phyloP scores from a whole-genome alignment of 1,140 invertebrate genomes.

The Meloidogyne floridensis region DNA sequence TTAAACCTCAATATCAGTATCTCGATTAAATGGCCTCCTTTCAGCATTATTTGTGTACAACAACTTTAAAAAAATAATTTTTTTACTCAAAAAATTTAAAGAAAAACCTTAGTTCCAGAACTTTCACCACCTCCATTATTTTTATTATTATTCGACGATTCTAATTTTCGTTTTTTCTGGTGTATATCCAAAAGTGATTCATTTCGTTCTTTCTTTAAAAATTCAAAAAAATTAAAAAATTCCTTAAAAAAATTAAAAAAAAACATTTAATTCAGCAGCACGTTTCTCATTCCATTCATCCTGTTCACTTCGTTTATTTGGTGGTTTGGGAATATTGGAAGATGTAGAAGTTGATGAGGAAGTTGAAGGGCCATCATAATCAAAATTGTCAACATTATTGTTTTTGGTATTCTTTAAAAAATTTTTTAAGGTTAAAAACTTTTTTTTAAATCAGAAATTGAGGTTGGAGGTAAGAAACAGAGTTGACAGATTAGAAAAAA shows the following conservation, averaged over 20 bases:
- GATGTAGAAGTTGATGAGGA: neutral
- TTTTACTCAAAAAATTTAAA: neutral
- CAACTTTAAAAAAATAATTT: neutral
- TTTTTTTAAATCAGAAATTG: too few relatives aligned
- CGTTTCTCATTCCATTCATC: constrained; percentile 8
- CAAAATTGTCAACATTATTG: neutral
- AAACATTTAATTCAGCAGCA: constrained; percentile 23
- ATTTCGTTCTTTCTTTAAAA: constrained; percentile 33
- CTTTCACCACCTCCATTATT: neutral
- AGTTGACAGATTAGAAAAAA: too few relatives aligned
- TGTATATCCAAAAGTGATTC: constrained; percentile 37
- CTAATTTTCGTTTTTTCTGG: constrained; percentile 40
- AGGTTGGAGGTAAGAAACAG: too few relatives aligned
- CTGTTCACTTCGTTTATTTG: constrained; percentile 24
- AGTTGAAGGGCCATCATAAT: neutral
- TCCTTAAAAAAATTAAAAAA: constrained; percentile 4
- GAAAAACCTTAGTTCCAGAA: constrained; percentile 8
- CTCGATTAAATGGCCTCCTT: constrained; percentile 39
- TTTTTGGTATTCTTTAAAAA: neutral
- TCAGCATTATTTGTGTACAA: neutral
- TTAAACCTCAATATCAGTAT: constrained; percentile 44
- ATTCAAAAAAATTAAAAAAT: neutral
- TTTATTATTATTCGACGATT: constrained; percentile 5
- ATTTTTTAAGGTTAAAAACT: neutral
- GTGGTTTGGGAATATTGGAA: constrained; percentile 5